Evolutionary conservation across 1,140 invertebrate species (phyloP).

Genomic region (Whitmania pigra): DNA sequence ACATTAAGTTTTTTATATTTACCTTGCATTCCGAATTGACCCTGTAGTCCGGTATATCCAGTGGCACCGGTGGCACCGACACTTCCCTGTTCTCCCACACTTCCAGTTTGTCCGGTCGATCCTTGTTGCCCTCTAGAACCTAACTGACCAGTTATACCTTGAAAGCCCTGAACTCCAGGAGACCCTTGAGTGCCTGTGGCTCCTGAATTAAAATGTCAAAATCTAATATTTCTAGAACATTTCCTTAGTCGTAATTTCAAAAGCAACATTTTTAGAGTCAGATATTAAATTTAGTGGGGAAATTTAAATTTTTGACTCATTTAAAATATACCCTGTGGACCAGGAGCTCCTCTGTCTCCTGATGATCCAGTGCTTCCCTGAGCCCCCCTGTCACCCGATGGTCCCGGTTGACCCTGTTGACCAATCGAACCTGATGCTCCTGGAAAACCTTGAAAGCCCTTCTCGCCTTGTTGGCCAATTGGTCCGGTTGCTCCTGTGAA

Average conservation of each 20-base stretch:
- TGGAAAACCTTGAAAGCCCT: not conserved
- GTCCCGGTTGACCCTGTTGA: constrained; percentile 9
- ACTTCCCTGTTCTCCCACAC: not conserved
- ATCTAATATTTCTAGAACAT: no score
- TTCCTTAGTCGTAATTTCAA: no score
- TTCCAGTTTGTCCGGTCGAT: not conserved
- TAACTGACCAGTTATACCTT: not conserved
- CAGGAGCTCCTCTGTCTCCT: not conserved
- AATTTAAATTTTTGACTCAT: no score
- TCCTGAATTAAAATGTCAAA: not conserved
- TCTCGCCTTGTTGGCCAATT: constrained; percentile 7
- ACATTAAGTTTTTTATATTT: not conserved
- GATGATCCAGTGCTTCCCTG: not conserved
- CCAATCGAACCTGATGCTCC: not conserved
- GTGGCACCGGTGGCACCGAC: not conserved
- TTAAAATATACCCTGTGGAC: no score
- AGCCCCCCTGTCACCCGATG: not conserved
- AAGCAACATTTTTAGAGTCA: no score
- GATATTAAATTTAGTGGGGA: no score
- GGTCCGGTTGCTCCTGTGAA: constrained; percentile 15
- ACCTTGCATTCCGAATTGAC: not conserved
- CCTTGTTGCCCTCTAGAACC: not conserved
- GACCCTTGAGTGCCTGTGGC: not conserved
- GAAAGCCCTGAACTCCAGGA: not conserved
- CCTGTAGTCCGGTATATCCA: not conserved